Evolutionary conservation across 1,140 invertebrate genomes (phyloP).

Genomic region (Dendroctonus ponderosae): DNA sequence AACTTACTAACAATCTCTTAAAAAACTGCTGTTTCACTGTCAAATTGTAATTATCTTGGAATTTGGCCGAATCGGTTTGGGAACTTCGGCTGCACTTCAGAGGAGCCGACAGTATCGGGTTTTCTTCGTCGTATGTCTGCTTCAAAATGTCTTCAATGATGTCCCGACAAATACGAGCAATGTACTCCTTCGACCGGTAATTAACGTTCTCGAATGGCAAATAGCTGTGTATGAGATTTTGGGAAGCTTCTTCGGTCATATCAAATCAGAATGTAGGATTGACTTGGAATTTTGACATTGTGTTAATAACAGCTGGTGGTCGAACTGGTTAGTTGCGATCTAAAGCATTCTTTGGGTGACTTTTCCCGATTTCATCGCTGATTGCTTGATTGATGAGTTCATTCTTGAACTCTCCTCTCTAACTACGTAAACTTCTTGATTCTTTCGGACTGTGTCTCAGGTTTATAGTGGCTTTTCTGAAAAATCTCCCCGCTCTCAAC

Average conservation of each 20-base stretch:
- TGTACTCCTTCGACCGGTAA: slow-evolving; percentile 34
- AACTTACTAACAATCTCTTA: background rate
- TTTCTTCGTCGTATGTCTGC: slow-evolving; percentile 37
- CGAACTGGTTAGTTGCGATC: no score
- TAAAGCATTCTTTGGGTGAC: no score
- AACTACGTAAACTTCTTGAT: no score
- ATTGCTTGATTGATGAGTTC: no score
- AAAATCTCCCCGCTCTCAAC: no score
- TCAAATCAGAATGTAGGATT: background rate
- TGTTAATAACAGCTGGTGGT: no score
- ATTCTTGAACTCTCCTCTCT: no score
- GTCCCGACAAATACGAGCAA: slow-evolving; percentile 33
- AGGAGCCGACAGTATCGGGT: slow-evolving; percentile 28
- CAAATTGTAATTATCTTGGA: slow-evolving; percentile 21
- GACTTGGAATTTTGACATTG: no score
- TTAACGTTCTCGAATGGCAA: slow-evolving; percentile 16
- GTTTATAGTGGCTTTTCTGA: no score
- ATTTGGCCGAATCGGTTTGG: slow-evolving; percentile 26
- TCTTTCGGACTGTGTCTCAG: no score
- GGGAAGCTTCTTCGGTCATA: slow-evolving; percentile 19
- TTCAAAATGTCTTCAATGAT: slow-evolving; percentile 36
- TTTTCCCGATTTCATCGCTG: no score
- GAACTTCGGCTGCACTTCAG: slow-evolving; percentile 30
- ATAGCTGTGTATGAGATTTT: slow-evolving; percentile 13
- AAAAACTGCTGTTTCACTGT: slow-evolving; percentile 28